These are phyloP conservation scores for Cyprinodon brontotheroides DNA, from an alignment of 2,113 vertebrate species.

Conservation along the genomic window DNA sequence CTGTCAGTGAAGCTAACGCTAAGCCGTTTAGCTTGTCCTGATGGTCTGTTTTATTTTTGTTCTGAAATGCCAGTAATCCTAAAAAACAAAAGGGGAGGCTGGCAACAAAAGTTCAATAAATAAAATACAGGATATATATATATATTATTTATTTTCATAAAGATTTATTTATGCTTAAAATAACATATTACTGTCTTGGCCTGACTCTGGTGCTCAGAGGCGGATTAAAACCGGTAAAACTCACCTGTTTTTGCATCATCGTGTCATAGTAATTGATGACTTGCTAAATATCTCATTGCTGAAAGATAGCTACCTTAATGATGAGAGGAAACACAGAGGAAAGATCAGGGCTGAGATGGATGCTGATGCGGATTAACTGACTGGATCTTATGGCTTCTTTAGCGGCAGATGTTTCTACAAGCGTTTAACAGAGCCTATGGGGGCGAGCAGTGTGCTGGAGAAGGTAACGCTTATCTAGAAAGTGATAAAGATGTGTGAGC, in stretches of 20 bases:
- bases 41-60: too few species aligned
- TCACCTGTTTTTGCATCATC: slow-evolving; percentile 8
- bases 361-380: neutral
- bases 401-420: slow-evolving; percentile 59
- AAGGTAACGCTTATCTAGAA: slow-evolving; percentile 22
- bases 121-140: slow-evolving; percentile 74
- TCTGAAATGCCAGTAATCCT: slow-evolving; percentile 35
- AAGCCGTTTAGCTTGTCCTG: neutral
- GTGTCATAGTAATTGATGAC: neutral
- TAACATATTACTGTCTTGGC: slow-evolving; percentile 66
- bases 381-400: slow-evolving; percentile 46
- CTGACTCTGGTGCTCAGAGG: slow-evolving; percentile 38
- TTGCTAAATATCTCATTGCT: slow-evolving; percentile 8
- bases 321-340: slow-evolving; percentile 32
- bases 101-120: slow-evolving; percentile 67
- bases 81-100: slow-evolving; percentile 13
- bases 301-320: slow-evolving; percentile 34
- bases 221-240: slow-evolving; percentile 10
- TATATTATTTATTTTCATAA: slow-evolving; percentile 69
- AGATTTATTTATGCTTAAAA: slow-evolving; percentile 74
- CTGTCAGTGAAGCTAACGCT: neutral
- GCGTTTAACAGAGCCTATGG: slow-evolving; percentile 19
- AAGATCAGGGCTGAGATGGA: neutral
- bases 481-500: slow-evolving; percentile 10
- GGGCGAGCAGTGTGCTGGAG: slow-evolving; percentile 4